These are phyloP conservation scores for Setophaga coronata DNA, from an alignment of 2,113 vertebrate genomes.

Conservation along the genomic window DNA sequence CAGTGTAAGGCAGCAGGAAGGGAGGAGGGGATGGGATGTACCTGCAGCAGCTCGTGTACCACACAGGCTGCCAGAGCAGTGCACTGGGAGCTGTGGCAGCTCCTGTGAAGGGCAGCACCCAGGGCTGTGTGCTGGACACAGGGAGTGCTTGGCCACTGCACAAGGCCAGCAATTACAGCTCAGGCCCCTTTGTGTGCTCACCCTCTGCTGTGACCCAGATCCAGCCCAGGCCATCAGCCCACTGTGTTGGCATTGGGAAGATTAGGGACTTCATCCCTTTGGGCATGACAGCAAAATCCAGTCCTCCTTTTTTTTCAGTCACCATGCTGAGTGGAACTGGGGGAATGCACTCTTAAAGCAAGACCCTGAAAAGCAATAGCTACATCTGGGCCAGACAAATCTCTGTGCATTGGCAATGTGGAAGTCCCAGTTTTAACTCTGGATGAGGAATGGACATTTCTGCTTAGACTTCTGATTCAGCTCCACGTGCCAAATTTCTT, in stretches of 20 bases:
- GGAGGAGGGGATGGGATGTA: background rate
- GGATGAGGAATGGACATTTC: background rate
- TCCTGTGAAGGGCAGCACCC: background rate
- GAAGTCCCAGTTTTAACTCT: background rate
- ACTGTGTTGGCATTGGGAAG: fast-evolving
- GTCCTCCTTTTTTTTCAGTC: background rate
- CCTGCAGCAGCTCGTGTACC: background rate
- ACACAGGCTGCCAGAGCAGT: background rate
- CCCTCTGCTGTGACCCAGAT: background rate
- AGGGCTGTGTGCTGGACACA: background rate
- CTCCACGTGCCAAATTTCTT: background rate
- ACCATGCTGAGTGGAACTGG: background rate
- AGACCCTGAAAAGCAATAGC: background rate
- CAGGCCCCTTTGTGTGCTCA: background rate
- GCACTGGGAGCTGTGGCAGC: background rate
- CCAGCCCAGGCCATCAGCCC: background rate
- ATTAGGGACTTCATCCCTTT: background rate
- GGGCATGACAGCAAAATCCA: background rate
- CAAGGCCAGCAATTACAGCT: background rate
- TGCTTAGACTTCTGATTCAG: background rate
- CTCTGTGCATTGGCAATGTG: background rate
- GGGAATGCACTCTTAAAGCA: background rate
- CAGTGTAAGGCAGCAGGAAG: background rate
- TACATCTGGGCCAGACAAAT: background rate
- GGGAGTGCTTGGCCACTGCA: background rate